phyloP scores from a whole-genome alignment of 1,140 invertebrate genomes.

The Panagrolaimus sp. region DNA sequence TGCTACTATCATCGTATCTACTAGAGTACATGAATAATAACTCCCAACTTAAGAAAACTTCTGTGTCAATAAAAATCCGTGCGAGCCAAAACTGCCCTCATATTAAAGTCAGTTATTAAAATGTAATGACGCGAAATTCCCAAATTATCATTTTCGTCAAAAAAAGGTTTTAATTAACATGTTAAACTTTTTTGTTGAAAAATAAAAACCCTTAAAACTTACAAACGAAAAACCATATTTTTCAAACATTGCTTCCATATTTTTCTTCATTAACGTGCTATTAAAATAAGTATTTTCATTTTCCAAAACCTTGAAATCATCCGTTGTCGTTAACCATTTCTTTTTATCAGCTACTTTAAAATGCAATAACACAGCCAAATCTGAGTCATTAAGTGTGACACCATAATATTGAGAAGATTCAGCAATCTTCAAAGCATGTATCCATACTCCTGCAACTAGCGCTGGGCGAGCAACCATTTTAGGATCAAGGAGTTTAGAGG shows the following conservation, averaged over 20 bases:
- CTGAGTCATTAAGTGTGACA: neutral
- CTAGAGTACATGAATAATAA: no score
- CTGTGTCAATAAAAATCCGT: no score
- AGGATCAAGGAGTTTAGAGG: neutral
- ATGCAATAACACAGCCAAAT: neutral
- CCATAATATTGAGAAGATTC: neutral
- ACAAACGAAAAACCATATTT: neutral
- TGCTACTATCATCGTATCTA: no score
- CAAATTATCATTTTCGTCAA: no score
- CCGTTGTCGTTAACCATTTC: neutral
- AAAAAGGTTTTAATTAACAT: no score
- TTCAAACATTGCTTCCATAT: neutral
- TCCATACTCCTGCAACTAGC: neutral
- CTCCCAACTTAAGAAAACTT: no score
- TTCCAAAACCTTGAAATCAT: neutral
- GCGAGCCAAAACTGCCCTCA: no score
- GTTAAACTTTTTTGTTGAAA: no score
- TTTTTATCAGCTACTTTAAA: neutral
- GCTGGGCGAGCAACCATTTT: conserved; percentile 5
- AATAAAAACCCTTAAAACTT: neutral
- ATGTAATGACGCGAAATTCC: no score
- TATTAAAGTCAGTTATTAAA: no score
- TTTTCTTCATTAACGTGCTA: no score
- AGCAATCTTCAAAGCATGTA: neutral
- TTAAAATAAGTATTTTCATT: neutral